A percentile compares a stretch with the other conserved stretches of the same genome.
Conservation (phyloP, 2,113 vertebrate species). For the human (Homo sapiens) region DNA sequence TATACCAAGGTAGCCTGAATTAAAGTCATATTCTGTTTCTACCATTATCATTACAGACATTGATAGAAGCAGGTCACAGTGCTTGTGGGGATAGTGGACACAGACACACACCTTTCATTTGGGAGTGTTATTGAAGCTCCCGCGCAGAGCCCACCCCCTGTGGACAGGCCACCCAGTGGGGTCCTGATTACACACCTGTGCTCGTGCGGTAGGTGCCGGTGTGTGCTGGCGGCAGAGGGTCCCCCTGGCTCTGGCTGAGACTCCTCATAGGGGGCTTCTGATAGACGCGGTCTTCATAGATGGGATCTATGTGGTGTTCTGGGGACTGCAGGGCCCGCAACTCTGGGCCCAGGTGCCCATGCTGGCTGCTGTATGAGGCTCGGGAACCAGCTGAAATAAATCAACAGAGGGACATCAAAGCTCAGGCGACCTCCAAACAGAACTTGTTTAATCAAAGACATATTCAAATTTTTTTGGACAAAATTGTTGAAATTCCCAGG, state of each 20-base stretch:
- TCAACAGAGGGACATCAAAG: slow-evolving; percentile 25
- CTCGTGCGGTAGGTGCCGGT: slow-evolving; percentile 94
- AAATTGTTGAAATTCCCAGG: slow-evolving; percentile 59
- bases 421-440: background rate
- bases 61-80: background rate
- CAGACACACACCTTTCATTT: no score
- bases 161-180: fast-evolving
- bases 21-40: background rate
- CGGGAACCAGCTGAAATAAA: slow-evolving; percentile 90
- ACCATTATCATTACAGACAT: background rate
- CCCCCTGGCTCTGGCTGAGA: slow-evolving; percentile 97
- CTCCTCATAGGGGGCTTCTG: slow-evolving; percentile 98
- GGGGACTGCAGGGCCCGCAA: slow-evolving; percentile 96
- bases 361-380: slow-evolving; percentile 96
- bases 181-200: slow-evolving; percentile 88
- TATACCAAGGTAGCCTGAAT: background rate
- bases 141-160: fast-evolving
- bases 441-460: slow-evolving; percentile 24
- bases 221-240: slow-evolving; percentile 90
- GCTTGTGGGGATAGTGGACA: background rate
- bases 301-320: slow-evolving; percentile 97
- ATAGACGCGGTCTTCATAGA: slow-evolving; percentile 98
- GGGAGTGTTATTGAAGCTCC: background rate
- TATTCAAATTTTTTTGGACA: background rate
- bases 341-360: slow-evolving; percentile 96